Evolutionary conservation across 2,113 vertebrate species (phyloP), one percentile per base, ranked within the genome.

Genomic region (Ahaetulla prasina): DNA sequence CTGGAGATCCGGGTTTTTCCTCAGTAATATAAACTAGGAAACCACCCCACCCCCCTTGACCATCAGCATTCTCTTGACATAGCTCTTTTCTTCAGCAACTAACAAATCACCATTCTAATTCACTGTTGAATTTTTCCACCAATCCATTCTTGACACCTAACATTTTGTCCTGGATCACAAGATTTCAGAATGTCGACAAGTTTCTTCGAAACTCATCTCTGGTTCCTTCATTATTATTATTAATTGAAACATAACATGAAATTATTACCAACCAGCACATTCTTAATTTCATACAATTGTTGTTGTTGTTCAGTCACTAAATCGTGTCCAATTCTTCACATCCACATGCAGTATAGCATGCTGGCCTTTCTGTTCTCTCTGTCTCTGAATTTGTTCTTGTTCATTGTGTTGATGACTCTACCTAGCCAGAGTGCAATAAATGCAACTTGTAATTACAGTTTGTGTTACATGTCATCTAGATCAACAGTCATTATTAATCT

Each of bases 391-490:
- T 12, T 10, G 27, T 63, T 30, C 27, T 12, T 30, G 27, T 30
- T 63, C 60, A 63, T 63, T 63, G 60, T 12, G 11, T 30, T 30
- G 27, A 63, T 30, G 60, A 63, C 11, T 30, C 10, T 63, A 30
- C 27, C 27, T 63, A 63, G 27, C 95, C 27, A 91, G 94, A 96
- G 96, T 94, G 95, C 92, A 93, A 93, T 94, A 95, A 95, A 95
- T 91, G 89, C 39, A 89, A 92, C 95, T 96, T 94, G 92, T 96
- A 96, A 95, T 97, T 96, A 96, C 20, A 63, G 94, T 94, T 96
- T 96, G 94, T 96, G 90, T 74, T 92, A 94, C 74, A 35, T 89
- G 88, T 92, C 94, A 93, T 96, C 95, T 92, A 92, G 85, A 93
- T 91, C 95, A 90, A n/a, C 94, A 93, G 92, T 95, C 96, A 96